Evolutionary conservation across 2,888 invertebrate species (phyloP), one percentile per base, ranked within the genome.

Genomic region (Heliconius ismenius): DNA sequence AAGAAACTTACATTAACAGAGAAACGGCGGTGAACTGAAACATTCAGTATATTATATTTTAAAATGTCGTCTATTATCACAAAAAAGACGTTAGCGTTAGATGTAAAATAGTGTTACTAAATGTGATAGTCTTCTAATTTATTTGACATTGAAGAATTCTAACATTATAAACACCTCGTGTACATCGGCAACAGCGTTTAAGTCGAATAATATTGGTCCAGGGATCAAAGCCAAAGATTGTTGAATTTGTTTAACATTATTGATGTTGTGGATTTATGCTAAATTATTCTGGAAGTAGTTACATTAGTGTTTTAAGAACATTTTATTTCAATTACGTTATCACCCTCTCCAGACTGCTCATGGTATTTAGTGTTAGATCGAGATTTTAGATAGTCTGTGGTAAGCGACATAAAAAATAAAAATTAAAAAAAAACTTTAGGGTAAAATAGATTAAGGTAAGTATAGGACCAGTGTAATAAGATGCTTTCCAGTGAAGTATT

Each of bases 201-300:
- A 89, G 90, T 91, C 90, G 90, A 88, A 84, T 88, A 89, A 90
- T 95, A 96, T 96, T 96, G 96, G 96, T 96, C 95, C 95, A 96
- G 96, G 96, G 96, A 96, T 96, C 96, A 96, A 96, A 96, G 96
- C 96, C 96, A 96, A 96, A 96, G 96, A 96, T 96, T 95, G 96
- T 96, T 96, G 95, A 95, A 90, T 92, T 93, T 94, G 91, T 92
- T 94, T 93, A 89, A 92, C 93, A 91, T 90, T 93, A 90, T 91
- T 91, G 87, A 92, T 92, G 92, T 93, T 93, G 92, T 92, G 92
- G 92, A 91, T 91, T 90, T 92, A 92, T 91, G 90, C 91, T 91
- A 92, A 93, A 93, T 92, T 93, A 92, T 92, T 92, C 90, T 91
- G 92, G 90, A 89, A 89, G 88, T 92, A 91, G 91, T 89, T 90